Evolutionary conservation across 2,113 vertebrate species (phyloP).

Genomic region (Eolophus roseicapilla): DNA sequence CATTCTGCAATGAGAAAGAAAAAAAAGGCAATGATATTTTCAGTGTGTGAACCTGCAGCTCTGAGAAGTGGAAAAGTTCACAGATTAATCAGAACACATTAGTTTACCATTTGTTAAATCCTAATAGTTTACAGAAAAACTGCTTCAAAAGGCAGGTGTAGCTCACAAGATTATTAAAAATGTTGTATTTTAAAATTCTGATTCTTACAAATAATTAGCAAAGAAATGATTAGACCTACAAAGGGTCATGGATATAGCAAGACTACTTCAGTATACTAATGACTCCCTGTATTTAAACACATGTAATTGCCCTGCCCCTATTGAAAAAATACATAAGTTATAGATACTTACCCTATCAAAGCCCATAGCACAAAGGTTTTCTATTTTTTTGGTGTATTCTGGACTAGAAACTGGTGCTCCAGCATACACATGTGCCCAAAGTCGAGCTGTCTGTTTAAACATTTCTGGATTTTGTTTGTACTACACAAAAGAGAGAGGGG

Average conservation of each 20-base stretch:
- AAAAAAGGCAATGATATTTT: constrained; percentile 21
- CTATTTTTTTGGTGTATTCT: constrained; percentile 98
- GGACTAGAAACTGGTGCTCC: constrained; percentile 93
- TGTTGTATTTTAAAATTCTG: rapidly evolving
- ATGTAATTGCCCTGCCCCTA: background rate
- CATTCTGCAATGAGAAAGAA: constrained; percentile 84
- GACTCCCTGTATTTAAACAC: background rate
- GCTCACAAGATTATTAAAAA: background rate
- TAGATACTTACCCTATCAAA: constrained; percentile 93
- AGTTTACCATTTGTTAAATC: background rate
- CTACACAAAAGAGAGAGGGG: constrained; percentile 68
- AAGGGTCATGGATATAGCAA: rapidly evolving
- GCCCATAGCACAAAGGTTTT: constrained; percentile 99
- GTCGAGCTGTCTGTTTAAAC: constrained; percentile 97
- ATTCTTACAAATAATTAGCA: background rate
- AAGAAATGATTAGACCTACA: background rate
- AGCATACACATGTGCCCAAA: constrained; percentile 97
- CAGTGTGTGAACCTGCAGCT: background rate
- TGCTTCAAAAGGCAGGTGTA: background rate
- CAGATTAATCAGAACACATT: background rate
- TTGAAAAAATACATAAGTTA: background rate
- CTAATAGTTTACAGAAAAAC: background rate
- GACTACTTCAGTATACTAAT: background rate
- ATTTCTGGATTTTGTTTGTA: constrained; percentile 99
- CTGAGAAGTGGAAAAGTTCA: background rate